Percentiles rank a stretch among this genome's conserved stretches.
These are phyloP conservation scores for Pterophyllum scalare DNA, from an alignment of 2,113 vertebrate genomes.

Conservation along the genomic window DNA sequence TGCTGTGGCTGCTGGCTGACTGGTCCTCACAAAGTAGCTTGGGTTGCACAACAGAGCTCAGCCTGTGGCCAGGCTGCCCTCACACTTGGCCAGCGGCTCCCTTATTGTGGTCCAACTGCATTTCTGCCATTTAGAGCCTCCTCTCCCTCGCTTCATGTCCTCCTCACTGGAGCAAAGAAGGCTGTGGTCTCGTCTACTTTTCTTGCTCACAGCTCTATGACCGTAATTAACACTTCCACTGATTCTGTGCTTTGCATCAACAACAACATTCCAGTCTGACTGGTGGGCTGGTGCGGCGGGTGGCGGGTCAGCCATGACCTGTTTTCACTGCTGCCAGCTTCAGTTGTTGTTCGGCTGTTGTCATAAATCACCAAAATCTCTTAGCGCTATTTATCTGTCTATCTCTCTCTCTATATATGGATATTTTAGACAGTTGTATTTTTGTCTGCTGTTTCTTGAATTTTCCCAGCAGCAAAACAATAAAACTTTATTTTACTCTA, in stretches of 20 bases:
- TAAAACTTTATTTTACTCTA: constrained; percentile 39
- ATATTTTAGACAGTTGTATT: background rate
- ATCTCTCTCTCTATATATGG: background rate
- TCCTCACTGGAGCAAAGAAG: constrained; percentile 56
- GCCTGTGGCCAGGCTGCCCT: constrained; percentile 67
- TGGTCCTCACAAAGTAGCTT: constrained; percentile 44
- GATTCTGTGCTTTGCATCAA: constrained; percentile 72
- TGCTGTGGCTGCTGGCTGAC: constrained; percentile 55
- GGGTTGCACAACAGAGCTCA: constrained; percentile 66
- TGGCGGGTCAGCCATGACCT: constrained; percentile 55
- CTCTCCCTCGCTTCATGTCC: constrained; percentile 49
- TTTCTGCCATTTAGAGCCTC: constrained; percentile 73
- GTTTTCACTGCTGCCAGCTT: constrained; percentile 59
- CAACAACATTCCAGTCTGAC: constrained; percentile 82
- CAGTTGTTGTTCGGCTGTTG: constrained; percentile 50
- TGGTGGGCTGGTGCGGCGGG: constrained; percentile 42
- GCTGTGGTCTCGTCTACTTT: constrained; percentile 72
- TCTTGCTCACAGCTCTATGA: constrained; percentile 72
- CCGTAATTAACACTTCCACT: constrained; percentile 81
- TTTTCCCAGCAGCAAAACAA: constrained; percentile 28
- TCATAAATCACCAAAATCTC: constrained; percentile 31
- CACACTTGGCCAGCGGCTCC: constrained; percentile 73
- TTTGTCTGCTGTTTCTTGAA: background rate
- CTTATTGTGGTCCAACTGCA: constrained; percentile 75
- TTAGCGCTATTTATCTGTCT: constrained; percentile 9